Conservation (phyloP, 2,888 invertebrate genomes). For the Hydroisotoma schaefferi region DNA sequence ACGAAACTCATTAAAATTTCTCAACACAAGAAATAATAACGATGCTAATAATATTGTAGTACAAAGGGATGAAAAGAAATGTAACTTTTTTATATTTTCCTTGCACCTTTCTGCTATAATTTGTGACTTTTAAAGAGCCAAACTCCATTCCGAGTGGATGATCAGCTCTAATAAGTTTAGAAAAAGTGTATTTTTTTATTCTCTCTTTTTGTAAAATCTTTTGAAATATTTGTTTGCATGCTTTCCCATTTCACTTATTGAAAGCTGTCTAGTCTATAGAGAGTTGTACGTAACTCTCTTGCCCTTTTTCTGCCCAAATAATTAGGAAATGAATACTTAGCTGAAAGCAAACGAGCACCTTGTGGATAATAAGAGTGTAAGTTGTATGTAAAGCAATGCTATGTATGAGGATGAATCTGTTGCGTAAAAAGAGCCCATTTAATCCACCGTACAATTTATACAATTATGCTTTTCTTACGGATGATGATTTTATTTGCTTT, state of each 20-base stretch:
- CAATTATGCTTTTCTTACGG: neutral
- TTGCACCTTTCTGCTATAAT: no score
- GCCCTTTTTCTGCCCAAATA: neutral
- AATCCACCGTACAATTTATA: no score
- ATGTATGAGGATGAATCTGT: neutral
- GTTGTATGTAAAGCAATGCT: neutral
- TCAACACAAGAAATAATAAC: no score
- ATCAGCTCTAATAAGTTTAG: neutral
- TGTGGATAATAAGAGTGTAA: neutral
- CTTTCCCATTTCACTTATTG: no score
- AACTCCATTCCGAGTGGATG: neutral
- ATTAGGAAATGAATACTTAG: constrained; percentile 2
- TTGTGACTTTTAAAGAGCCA: constrained; percentile 1
- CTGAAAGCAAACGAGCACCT: constrained; percentile 2
- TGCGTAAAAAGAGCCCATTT: neutral
- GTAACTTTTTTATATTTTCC: no score
- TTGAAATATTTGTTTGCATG: neutral
- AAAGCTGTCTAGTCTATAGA: no score
- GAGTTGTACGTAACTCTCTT: no score
- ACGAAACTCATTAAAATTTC: no score
- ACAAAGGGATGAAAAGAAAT: no score
- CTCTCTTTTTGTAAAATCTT: neutral
- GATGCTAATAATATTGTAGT: no score
- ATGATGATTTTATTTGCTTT: neutral
- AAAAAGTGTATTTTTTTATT: neutral